These are phyloP conservation scores for silkworm (Bombyx mori) DNA, from an alignment of 1,140 invertebrate genomes.

Conservation along the genomic window ASM3026992v2 NC_085123.1:7106001-7106500, in stretches of 20 bases:
- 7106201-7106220: slow-evolving; percentile 39
- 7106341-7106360: too few species aligned
- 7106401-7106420: too few species aligned
- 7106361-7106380: too few species aligned
- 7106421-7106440: too few species aligned
- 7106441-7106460: too few species aligned
- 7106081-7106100: slow-evolving; percentile 46
- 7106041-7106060: slow-evolving; percentile 22
- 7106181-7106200: slow-evolving; percentile 45
- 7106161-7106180: slow-evolving; percentile 35
- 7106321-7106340: background rate
- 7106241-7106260: slow-evolving; percentile 37
- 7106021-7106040: too few species aligned
- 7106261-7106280: slow-evolving; percentile 33
- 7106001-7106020: too few species aligned
- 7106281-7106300: slow-evolving; percentile 25
- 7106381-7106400: too few species aligned
- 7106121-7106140: slow-evolving; percentile 43
- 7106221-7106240: slow-evolving; percentile 42
- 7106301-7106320: slow-evolving; percentile 11
- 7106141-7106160: slow-evolving; percentile 35
- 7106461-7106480: too few species aligned
- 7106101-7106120: slow-evolving; percentile 46
- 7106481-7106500: too few species aligned
- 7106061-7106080: slow-evolving; percentile 36